Evolutionary conservation across 2,113 vertebrate genomes (phyloP).

Genomic region (Sinocyclocheilus maitianheensis): DNA sequence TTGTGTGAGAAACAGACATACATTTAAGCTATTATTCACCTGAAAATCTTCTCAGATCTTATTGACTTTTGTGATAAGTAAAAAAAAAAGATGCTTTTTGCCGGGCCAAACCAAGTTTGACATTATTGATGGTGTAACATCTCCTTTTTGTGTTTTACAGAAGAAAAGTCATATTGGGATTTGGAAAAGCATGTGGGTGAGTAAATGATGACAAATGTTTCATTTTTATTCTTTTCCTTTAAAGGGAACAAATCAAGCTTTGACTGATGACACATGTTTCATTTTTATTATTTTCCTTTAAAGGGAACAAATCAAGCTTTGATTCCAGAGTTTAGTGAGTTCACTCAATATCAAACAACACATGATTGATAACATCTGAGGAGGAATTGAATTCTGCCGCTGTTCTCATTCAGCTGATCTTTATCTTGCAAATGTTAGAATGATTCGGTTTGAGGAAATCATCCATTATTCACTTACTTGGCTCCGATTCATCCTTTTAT

Average conservation of each 20-base stretch:
- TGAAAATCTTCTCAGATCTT: neutral
- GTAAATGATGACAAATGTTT: neutral
- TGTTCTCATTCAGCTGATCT: slow-evolving; percentile 16
- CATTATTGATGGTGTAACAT: neutral
- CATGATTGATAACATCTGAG: neutral
- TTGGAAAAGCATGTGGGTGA: neutral
- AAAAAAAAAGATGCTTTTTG: neutral
- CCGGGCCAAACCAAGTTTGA: neutral
- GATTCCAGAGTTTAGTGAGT: neutral
- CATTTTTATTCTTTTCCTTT: neutral
- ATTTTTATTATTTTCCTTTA: neutral
- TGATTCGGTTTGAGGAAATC: slow-evolving; percentile 3
- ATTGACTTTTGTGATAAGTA: neutral
- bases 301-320: neutral
- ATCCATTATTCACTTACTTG: neutral
- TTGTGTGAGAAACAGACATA: no score
- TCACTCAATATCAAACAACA: slow-evolving; percentile 7
- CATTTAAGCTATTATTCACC: no score
- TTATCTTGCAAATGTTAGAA: slow-evolving; percentile 1
- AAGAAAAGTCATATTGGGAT: neutral
- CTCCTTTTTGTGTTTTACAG: slow-evolving; percentile 13
- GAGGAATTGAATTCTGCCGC: neutral
- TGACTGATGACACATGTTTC: neutral
- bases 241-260: neutral
- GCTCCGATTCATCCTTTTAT: neutral